Conservation (phyloP, 2,888 invertebrate genomes). For the Trypoxylon attenuatum region DNA sequence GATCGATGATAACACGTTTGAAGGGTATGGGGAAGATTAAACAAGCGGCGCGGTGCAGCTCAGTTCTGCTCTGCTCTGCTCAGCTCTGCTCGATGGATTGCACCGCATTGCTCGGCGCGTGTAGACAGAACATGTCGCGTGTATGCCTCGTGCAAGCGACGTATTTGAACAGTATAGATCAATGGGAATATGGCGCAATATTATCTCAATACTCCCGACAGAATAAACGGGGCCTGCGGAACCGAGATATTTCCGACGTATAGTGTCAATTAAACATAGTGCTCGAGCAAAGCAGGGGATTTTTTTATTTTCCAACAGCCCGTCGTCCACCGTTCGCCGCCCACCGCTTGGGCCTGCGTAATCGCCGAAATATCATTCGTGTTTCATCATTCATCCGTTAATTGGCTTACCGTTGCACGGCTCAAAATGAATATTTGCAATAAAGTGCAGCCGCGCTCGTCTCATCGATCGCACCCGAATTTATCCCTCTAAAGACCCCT, state of each 20-base stretch:
- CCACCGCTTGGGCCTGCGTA: too few relatives aligned
- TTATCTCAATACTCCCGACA: slow-evolving; percentile 20
- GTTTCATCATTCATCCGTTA: slow-evolving; percentile 39
- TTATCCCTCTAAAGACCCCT: slow-evolving; percentile 19
- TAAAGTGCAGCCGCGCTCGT: slow-evolving; percentile 36
- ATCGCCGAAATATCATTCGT: slow-evolving; percentile 43
- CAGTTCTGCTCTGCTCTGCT: too few relatives aligned
- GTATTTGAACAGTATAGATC: slow-evolving; percentile 20
- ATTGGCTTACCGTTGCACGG: slow-evolving; percentile 36
- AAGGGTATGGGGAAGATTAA: slow-evolving; percentile 33
- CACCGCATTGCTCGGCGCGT: slow-evolving; percentile 11
- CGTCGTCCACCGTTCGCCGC: too few relatives aligned
- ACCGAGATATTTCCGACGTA: slow-evolving; percentile 35
- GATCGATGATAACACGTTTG: slow-evolving; percentile 41
- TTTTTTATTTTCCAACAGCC: too few relatives aligned
- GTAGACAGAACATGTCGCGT: background rate
- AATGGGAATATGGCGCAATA: slow-evolving; percentile 21
- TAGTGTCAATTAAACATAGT: slow-evolving; percentile 36
- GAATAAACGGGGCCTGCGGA: slow-evolving; percentile 22
- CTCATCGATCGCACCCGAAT: slow-evolving; percentile 35
- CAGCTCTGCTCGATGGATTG: too few relatives aligned
- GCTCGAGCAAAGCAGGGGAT: slow-evolving; percentile 20
- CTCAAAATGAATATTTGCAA: slow-evolving; percentile 51
- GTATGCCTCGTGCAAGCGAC: slow-evolving; percentile 4
- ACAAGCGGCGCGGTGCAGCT: slow-evolving; percentile 25